Percentiles rank a stretch among this genome's conserved stretches.
Evolutionary conservation across 1,140 invertebrate species (phyloP).

Genomic region (Calephelis nemesis): DNA sequence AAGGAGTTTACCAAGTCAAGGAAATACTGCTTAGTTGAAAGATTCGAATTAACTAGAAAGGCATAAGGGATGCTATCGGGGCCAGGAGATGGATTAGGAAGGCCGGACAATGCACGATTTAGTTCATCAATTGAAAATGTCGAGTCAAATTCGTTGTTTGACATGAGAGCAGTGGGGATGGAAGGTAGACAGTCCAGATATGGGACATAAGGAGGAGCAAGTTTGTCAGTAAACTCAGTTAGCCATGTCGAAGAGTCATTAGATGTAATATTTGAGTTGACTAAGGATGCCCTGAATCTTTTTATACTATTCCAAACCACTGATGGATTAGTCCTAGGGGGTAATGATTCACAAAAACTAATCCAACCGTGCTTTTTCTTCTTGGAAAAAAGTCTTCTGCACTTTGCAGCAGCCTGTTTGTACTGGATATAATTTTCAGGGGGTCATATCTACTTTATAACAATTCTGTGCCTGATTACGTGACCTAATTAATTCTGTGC

Average conservation of each 20-base stretch:
- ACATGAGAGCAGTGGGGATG: neutral
- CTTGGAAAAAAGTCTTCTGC: constrained; percentile 25
- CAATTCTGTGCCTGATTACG: neutral
- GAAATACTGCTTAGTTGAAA: constrained; percentile 20
- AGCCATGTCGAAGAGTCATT: constrained; percentile 24
- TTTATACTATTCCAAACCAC: constrained; percentile 37
- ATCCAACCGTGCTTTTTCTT: constrained; percentile 33
- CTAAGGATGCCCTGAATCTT: constrained; percentile 23
- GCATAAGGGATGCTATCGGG: constrained; percentile 35
- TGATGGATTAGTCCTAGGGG: constrained; percentile 15
- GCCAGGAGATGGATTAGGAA: constrained; percentile 32
- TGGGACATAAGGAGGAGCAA: constrained; percentile 34
- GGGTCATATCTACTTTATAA: constrained; percentile 4
- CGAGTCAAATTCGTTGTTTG: constrained; percentile 15
- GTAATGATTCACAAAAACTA: constrained; percentile 25
- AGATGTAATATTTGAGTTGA: neutral
- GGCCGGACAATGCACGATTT: constrained; percentile 20
- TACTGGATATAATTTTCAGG: constrained; percentile 25
- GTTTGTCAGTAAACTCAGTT: constrained; percentile 28
- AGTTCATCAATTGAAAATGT: constrained; percentile 30
- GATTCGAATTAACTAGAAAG: constrained; percentile 28
- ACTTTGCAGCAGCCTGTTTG: constrained; percentile 19
- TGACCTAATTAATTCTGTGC: neutral
- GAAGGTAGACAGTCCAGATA: neutral
- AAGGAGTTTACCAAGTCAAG: constrained; percentile 30